Conservation (phyloP, 2,113 vertebrate genomes). For the Mandrillus leucophaeus region DNA sequence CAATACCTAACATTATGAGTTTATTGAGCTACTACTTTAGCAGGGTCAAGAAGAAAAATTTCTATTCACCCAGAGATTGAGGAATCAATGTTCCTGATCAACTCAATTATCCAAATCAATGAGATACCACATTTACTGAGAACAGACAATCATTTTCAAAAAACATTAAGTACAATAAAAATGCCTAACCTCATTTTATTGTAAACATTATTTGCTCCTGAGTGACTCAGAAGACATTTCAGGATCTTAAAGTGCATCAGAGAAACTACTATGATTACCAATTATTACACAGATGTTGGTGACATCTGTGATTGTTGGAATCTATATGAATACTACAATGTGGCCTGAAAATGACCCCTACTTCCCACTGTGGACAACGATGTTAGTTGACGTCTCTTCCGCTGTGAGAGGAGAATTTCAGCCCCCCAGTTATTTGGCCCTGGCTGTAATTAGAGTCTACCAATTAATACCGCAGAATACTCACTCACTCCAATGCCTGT, state of each 20-base stretch:
- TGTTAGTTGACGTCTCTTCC: not conserved
- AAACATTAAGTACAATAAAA: not conserved
- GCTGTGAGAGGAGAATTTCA: not conserved
- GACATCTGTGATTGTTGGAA: not conserved
- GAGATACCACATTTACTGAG: not conserved
- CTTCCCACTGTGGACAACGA: not conserved
- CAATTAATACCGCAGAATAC: accelerated
- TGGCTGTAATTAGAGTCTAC: accelerated
- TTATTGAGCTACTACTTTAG: not conserved
- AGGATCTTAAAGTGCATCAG: not conserved
- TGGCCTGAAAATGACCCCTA: not conserved
- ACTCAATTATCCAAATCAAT: not conserved
- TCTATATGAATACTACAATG: accelerated
- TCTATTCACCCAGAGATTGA: not conserved
- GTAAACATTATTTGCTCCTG: not conserved
- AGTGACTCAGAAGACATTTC: not conserved
- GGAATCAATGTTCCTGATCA: not conserved
- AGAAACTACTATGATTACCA: not conserved
- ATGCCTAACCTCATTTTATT: not conserved
- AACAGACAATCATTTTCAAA: not conserved
- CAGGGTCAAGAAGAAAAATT: not conserved
- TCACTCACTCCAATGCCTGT: accelerated
- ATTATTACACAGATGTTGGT: not conserved
- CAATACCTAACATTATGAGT: too few species aligned
- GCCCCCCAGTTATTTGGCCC: too few species aligned